Evolutionary conservation across 2,797 vertebrate species (phyloP).

Genomic region (Mareca penelope): DNA sequence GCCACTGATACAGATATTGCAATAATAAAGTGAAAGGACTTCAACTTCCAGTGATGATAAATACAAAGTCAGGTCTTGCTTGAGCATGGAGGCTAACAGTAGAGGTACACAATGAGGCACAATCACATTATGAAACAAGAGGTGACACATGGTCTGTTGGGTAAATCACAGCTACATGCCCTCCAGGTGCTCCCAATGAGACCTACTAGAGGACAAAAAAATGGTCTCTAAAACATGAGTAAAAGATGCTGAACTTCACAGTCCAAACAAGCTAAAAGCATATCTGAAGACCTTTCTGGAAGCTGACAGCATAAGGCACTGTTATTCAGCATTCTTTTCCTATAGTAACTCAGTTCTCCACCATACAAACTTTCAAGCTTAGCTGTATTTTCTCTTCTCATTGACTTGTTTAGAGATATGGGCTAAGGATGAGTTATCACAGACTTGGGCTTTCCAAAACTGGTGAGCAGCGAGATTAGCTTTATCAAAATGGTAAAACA

Average conservation of each 20-base stretch:
- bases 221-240: fast-evolving
- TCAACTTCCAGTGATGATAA: neutral
- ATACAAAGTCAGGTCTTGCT: neutral
- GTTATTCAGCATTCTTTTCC: neutral
- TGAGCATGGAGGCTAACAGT: fast-evolving
- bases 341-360: neutral
- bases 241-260: neutral
- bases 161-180: neutral
- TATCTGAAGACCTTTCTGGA: neutral
- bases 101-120: fast-evolving
- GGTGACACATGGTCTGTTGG: neutral
- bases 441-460: neutral
- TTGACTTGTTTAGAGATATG: neutral
- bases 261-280: neutral
- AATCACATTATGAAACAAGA: neutral
- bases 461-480: neutral
- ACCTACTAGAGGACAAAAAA: neutral
- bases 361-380: neutral
- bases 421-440: neutral
- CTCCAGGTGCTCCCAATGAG: neutral
- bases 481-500: neutral
- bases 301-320: neutral
- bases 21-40: neutral
- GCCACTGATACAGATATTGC: neutral
- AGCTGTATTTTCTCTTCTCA: neutral